Evolutionary conservation across 2,113 vertebrate species (phyloP).

Genomic region (Triplophysa rosa): DNA sequence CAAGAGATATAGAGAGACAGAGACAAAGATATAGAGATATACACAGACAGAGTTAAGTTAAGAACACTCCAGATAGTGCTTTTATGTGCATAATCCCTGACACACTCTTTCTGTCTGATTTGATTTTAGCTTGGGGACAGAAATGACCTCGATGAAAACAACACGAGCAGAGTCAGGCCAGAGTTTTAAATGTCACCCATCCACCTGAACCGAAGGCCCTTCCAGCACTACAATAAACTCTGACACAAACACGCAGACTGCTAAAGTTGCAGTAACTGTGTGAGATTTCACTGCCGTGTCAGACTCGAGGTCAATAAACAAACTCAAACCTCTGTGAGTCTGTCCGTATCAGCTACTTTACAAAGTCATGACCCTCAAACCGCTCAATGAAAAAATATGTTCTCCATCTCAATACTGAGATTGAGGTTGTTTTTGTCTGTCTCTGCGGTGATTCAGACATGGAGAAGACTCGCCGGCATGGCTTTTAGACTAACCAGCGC

Average conservation of each 20-base stretch:
- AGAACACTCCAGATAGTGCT: no score
- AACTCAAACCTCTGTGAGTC: neutral
- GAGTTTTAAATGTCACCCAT: neutral
- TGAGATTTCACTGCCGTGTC: neutral
- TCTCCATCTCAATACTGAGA: neutral
- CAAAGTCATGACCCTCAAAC: conserved; percentile 2
- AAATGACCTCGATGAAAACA: conserved; percentile 7
- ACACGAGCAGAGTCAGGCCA: neutral
- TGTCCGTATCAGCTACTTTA: neutral
- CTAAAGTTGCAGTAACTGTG: neutral
- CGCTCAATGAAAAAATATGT: neutral
- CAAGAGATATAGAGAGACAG: neutral
- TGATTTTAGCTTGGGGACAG: neutral
- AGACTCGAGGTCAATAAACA: conserved; percentile 19
- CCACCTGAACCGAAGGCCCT: neutral
- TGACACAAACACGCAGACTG: neutral
- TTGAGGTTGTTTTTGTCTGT: neutral
- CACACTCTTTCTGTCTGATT: neutral
- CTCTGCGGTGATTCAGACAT: neutral
- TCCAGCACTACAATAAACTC: neutral
- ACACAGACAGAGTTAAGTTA: neutral
- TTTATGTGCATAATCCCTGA: no score
- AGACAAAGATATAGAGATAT: rapidly evolving
- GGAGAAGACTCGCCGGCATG: neutral
- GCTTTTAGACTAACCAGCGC: neutral